Conservation (phyloP, 2,888 invertebrate species). For the Apantesis nais region DNA sequence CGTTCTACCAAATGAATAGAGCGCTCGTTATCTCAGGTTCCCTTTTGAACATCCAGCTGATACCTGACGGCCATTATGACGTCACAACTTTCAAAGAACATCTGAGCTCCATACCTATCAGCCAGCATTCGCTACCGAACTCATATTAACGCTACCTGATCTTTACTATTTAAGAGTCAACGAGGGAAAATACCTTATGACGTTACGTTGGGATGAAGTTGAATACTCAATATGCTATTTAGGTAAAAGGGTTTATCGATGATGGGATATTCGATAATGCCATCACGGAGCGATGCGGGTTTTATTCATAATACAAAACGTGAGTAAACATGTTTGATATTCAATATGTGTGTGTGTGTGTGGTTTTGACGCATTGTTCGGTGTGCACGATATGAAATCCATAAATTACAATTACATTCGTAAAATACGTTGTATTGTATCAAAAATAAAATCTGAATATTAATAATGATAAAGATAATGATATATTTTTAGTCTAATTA, state of each 20-base stretch:
- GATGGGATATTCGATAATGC: conserved; percentile 69
- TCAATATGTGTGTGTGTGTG: conserved; percentile 33
- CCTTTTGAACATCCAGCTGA: conserved; percentile 47
- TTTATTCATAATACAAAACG: conserved; percentile 62
- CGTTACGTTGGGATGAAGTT: conserved; percentile 58
- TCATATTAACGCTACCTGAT: conserved; percentile 51
- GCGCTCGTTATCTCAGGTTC: conserved; percentile 50
- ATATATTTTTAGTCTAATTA: too few species aligned
- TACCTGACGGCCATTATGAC: conserved; percentile 56
- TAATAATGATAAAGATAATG: too few species aligned
- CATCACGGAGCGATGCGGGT: conserved; percentile 58
- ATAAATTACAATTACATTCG: conserved; percentile 42
- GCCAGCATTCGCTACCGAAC: conserved; percentile 24
- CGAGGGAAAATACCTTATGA: conserved; percentile 43
- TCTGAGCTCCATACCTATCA: conserved; percentile 47
- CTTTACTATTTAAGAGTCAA: conserved; percentile 32
- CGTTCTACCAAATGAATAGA: conserved; percentile 40
- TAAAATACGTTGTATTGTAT: too few species aligned
- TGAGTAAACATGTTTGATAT: conserved; percentile 53
- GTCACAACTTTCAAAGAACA: conserved; percentile 57
- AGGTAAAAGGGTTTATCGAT: conserved; percentile 77
- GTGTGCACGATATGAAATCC: conserved; percentile 31
- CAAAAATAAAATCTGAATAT: too few species aligned
- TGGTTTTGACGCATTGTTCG: conserved; percentile 31
- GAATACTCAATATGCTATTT: conserved; percentile 73